Percentiles rank a stretch among this genome's conserved stretches.
Evolutionary conservation across 2,113 vertebrate species (phyloP).

Genomic region (Nothobranchius kuhntae): DNA sequence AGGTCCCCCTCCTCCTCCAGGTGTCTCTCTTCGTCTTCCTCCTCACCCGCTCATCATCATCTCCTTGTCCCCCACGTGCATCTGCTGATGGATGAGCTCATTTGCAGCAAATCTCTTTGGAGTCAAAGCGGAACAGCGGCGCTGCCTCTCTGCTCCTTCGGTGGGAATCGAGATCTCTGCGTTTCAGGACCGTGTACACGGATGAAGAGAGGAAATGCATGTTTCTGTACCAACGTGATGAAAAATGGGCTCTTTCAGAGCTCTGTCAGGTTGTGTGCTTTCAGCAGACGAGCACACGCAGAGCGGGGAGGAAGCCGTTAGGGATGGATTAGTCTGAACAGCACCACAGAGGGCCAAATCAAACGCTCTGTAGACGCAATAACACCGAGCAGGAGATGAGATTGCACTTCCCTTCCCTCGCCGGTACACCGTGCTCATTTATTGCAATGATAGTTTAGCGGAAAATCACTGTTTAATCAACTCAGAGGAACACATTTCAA

Average conservation of each 20-base stretch:
- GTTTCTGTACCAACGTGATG: constrained; percentile 4
- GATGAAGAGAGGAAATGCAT: neutral
- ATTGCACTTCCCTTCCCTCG: constrained; percentile 47
- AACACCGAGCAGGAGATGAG: constrained; percentile 32
- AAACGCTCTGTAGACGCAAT: constrained; percentile 47
- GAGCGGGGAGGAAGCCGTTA: constrained; percentile 9
- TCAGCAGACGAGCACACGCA: neutral
- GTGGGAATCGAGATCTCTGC: constrained; percentile 23
- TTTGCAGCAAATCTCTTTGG: constrained; percentile 61
- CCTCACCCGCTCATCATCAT: constrained; percentile 40
- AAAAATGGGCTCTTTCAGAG: neutral
- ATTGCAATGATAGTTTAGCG: constrained; percentile 24
- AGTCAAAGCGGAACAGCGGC: constrained; percentile 48
- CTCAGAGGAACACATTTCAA: constrained; percentile 18
- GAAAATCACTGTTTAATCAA: constrained; percentile 23
- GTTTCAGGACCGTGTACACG: constrained; percentile 2
- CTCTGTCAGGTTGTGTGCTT: neutral
- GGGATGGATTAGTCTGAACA: constrained; percentile 44
- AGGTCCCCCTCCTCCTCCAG: constrained; percentile 7
- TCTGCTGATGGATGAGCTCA: constrained; percentile 76
- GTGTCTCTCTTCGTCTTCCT: constrained; percentile 39
- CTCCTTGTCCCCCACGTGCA: constrained; percentile 33
- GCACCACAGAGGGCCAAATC: constrained; percentile 42
- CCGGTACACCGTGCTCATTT: constrained; percentile 27
- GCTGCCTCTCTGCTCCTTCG: constrained; percentile 42